A percentile compares a stretch with the other conserved stretches of the same genome.
Evolutionary conservation across 2,888 invertebrate genomes (phyloP).

Genomic region (Thereva unica): DNA sequence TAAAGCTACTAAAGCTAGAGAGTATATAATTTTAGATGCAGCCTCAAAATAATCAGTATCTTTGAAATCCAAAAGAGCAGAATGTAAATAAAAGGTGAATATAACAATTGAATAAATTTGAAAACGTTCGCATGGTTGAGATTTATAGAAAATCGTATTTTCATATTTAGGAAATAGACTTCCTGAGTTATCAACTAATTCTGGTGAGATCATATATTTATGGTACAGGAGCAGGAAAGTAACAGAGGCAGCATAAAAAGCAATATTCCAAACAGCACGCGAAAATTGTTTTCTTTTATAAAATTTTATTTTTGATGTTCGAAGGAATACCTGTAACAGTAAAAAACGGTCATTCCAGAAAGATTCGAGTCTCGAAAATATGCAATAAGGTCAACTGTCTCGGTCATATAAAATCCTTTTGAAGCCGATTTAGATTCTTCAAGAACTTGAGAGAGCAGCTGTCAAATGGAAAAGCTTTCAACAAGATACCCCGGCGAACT

Average conservation of each 20-base stretch:
- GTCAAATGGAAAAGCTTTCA: too few species aligned
- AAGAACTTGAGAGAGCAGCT: too few species aligned
- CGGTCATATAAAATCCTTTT: too few species aligned
- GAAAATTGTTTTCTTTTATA: conserved; percentile 56
- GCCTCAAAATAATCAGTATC: conserved; percentile 54
- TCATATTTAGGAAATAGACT: conserved; percentile 57
- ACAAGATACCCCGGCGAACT: too few species aligned
- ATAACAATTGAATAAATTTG: conserved; percentile 56
- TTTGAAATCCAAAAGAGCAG: conserved; percentile 54
- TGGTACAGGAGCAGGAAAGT: conserved; percentile 56
- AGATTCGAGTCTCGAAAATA: too few species aligned
- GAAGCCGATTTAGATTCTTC: too few species aligned
- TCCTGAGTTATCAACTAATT: conserved; percentile 54
- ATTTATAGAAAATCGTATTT: conserved; percentile 55
- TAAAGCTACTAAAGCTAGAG: conserved; percentile 51
- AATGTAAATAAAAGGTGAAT: conserved; percentile 55
- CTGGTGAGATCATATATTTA: conserved; percentile 56
- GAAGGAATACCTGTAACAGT: conserved; percentile 52
- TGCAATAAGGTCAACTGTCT: too few species aligned
- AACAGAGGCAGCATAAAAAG: conserved; percentile 55
- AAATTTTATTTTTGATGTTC: conserved; percentile 53
- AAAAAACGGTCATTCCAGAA: conserved; percentile 6
- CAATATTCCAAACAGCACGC: conserved; percentile 56
- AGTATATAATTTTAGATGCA: conserved; percentile 53
- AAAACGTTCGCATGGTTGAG: conserved; percentile 56